Evolutionary conservation across 2,797 vertebrate genomes (phyloP), one percentile per base, ranked within the genome.

Genomic region (Enteromius radiatus): DNA sequence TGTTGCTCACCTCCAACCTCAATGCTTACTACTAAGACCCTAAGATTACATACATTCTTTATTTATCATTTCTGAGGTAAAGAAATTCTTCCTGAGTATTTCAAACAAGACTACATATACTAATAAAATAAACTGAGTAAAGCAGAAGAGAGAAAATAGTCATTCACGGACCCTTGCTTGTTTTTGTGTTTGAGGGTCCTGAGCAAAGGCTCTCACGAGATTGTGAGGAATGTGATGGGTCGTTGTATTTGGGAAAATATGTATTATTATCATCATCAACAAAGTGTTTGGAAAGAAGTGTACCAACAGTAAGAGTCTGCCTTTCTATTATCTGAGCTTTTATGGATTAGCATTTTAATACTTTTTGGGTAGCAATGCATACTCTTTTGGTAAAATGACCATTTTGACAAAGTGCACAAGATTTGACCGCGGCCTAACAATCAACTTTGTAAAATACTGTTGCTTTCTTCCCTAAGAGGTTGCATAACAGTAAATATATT

Each of bases 71-170:
- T 95, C 92, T 95, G 95, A 96, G 95, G 95, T 95, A 95, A 95
- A 94, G 90, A 94, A 93, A 95, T 93, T 96, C 91, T 96, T 96
- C 95, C 95, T 96, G 95, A 96, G 95, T 94, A 94, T 95, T 95
- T 94, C 91, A 95, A 95, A 95, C 90, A 92, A 94, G 91, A 96
- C 93, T 93, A 95, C 91, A 94, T 87, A 91, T 88, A 88, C 86
- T 88, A 93, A 92, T 81, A 91, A 91, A 84, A 86, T 90, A 92
- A 92, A 91, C 87, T 88, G 82, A 90, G 87, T 87, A 91, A 83
- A 85, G 84, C 86, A 90, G 91, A 89, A 90, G 85, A 88, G 81
- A 92, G 73, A 92, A 90, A 92, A 85, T 88, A 92, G 90, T 93
- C 81, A 69, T 87, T 89, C 80, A 80, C 80, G 78, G 81, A 74